phyloP scores from a whole-genome alignment of 2,113 vertebrate species.

The Nothocercus julius region DNA sequence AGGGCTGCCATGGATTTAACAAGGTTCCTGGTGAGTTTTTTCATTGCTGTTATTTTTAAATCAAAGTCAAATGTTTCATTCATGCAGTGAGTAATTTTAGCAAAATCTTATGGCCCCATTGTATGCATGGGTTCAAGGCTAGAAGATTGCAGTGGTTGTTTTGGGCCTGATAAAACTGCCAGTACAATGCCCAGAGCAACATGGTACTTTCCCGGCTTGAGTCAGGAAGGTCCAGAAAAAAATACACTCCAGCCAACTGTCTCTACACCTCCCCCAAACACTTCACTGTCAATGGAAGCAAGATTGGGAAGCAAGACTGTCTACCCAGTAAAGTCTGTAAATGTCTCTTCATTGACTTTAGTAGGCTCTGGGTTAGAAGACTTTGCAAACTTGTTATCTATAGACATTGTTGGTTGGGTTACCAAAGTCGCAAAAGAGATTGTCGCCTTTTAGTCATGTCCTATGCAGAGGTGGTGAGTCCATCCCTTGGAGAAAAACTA shows the following conservation, averaged over 20 bases:
- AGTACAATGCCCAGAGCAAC: background rate
- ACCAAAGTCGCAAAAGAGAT: background rate
- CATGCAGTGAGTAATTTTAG: background rate
- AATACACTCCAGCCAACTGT: background rate
- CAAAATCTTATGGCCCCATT: background rate
- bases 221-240: background rate
- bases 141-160: background rate
- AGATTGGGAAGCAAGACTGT: background rate
- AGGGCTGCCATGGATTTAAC: background rate
- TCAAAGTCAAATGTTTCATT: background rate
- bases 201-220: background rate
- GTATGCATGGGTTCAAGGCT: background rate
- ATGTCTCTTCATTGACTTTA: rapidly evolving
- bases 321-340: background rate
- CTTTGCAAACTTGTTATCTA: background rate
- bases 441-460: background rate
- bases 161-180: background rate
- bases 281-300: background rate
- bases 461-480: background rate
- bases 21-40: background rate
- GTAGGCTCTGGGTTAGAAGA: background rate
- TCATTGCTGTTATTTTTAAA: constrained; percentile 1
- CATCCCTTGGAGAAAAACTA: background rate
- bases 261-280: rapidly evolving
- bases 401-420: background rate